These are phyloP conservation scores for Macrosteles quadrilineatus DNA, from an alignment of 1,140 invertebrate genomes.

Conservation along the genomic window DNA sequence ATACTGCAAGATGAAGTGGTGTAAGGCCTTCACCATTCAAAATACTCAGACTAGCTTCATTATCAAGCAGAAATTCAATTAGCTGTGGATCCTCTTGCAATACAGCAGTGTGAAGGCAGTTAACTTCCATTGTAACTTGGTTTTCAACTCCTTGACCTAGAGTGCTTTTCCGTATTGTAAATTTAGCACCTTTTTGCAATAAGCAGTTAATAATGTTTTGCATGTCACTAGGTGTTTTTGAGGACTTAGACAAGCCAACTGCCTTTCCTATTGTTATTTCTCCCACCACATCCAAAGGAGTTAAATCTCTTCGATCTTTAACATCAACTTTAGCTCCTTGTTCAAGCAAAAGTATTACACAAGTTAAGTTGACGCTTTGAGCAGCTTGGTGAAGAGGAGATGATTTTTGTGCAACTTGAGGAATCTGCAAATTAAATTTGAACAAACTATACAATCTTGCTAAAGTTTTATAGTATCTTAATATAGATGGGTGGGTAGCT, in stretches of 20 bases:
- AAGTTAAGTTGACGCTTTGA: slow-evolving; percentile 49
- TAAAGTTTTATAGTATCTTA: no score
- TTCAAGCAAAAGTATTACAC: slow-evolving; percentile 50
- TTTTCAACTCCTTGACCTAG: slow-evolving; percentile 22
- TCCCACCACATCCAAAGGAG: slow-evolving; percentile 54
- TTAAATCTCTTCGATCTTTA: slow-evolving; percentile 49
- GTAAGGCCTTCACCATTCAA: slow-evolving; percentile 59
- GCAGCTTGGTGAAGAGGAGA: slow-evolving; percentile 55
- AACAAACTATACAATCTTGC: background rate
- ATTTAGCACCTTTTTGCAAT: slow-evolving; percentile 29
- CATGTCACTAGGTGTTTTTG: background rate
- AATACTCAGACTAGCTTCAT: slow-evolving; percentile 46
- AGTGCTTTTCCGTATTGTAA: slow-evolving; percentile 28
- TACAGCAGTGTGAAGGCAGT: slow-evolving; percentile 37
- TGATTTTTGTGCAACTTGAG: slow-evolving; percentile 41
- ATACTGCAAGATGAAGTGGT: slow-evolving; percentile 61
- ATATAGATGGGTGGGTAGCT: no score
- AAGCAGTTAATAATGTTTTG: slow-evolving; percentile 9
- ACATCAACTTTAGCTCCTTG: slow-evolving; percentile 52
- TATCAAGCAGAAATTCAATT: slow-evolving; percentile 49
- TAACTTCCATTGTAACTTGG: slow-evolving; percentile 20
- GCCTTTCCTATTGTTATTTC: no score
- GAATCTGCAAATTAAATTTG: slow-evolving; percentile 38
- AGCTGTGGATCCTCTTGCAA: slow-evolving; percentile 42
- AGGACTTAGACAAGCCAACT: no score